phyloP scores from a whole-genome alignment of 1,140 invertebrate species.

The Penaeus indicus region DNA sequence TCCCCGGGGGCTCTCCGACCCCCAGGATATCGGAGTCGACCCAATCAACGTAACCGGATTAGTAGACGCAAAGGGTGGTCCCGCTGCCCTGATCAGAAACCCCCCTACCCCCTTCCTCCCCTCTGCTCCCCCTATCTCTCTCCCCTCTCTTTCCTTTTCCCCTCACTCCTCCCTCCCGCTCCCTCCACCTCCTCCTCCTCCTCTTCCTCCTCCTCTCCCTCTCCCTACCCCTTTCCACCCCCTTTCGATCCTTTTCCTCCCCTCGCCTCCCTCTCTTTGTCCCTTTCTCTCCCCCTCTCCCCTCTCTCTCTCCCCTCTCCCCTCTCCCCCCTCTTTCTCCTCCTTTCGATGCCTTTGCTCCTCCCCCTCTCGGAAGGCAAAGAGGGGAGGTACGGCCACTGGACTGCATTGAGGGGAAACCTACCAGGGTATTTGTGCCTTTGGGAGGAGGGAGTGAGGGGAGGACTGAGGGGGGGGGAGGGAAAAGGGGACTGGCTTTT shows the following conservation, averaged over 20 bases:
- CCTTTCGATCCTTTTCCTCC: not conserved
- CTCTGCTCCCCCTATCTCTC: not conserved
- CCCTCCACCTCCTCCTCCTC: not conserved
- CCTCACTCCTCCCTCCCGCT: not conserved
- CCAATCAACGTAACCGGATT: conserved; percentile 64
- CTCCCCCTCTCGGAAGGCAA: not conserved
- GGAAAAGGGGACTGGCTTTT: too few species aligned
- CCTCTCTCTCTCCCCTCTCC: not conserved
- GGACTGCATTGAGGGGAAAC: too few species aligned
- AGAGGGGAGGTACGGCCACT: too few species aligned
- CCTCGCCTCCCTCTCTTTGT: not conserved
- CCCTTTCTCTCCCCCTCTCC: not conserved
- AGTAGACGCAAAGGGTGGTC: conserved; percentile 38
- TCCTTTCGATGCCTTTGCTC: not conserved
- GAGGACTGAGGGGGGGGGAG: too few species aligned
- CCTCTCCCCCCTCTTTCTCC: not conserved
- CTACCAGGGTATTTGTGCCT: too few species aligned
- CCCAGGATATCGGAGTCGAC: conserved; percentile 50
- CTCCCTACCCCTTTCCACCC: not conserved
- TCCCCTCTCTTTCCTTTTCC: not conserved
- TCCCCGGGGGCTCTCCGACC: conserved; percentile 35
- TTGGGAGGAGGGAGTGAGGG: too few species aligned
- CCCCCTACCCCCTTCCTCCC: not conserved
- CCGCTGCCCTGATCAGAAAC: not conserved
- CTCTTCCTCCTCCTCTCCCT: not conserved